Percentiles rank a stretch among this genome's conserved stretches.
These are phyloP conservation scores for Drosophila longiperda DNA, from an alignment of 2,888 invertebrate species.

Conservation along the genomic window DNA sequence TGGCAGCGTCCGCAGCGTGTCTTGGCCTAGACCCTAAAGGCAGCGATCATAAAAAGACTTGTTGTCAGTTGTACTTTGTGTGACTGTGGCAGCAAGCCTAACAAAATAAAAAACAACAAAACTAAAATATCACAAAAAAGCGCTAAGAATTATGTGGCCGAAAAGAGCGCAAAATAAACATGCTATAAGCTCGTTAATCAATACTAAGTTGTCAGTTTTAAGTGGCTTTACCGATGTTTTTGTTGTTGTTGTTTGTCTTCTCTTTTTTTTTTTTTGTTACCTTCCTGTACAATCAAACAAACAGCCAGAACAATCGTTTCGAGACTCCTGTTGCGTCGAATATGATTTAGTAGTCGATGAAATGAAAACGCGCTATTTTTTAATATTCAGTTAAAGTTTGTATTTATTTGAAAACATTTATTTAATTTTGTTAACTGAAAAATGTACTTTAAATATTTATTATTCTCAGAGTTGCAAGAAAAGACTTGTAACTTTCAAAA, in stretches of 20 bases:
- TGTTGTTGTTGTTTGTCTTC: constrained; percentile 13
- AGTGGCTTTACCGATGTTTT: constrained; percentile 60
- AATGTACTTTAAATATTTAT: not conserved
- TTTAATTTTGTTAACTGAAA: not conserved
- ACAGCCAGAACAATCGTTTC: constrained; percentile 13
- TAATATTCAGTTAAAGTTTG: constrained; percentile 18
- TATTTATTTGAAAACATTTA: not conserved
- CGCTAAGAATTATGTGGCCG: constrained; percentile 50
- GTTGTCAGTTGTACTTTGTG: constrained; percentile 59
- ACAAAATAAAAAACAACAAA: constrained; percentile 12
- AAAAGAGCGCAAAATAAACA: constrained; percentile 72
- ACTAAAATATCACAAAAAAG: constrained; percentile 21
- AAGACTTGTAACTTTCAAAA: too few relatives aligned
- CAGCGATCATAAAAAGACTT: constrained; percentile 71
- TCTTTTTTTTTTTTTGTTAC: constrained; percentile 1
- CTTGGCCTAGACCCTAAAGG: constrained; percentile 53
- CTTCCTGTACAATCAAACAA: constrained; percentile 24
- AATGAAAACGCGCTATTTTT: constrained; percentile 34
- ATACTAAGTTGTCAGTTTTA: constrained; percentile 78
- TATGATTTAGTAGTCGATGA: constrained; percentile 63
- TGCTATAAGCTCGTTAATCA: constrained; percentile 81
- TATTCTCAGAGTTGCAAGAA: not conserved
- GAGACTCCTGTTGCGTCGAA: constrained; percentile 64
- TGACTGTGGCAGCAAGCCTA: constrained; percentile 30
- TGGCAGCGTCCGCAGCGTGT: constrained; percentile 48